These are phyloP conservation scores for Oxystoma pomonae DNA, from an alignment of 2,888 invertebrate genomes.

Conservation along the genomic window DNA sequence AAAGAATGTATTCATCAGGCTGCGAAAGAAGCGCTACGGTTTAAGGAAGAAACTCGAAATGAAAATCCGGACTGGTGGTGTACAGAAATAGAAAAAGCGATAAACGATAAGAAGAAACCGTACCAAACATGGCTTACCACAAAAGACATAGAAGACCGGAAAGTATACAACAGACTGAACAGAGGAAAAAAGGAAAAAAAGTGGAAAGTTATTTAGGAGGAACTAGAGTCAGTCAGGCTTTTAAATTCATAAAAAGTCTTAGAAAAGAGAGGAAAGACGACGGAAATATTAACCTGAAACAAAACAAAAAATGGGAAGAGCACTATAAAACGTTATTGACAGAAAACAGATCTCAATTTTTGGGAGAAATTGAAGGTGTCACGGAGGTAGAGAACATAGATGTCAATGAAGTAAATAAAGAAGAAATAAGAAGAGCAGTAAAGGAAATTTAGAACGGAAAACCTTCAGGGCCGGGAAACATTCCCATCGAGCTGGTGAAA, in stretches of 20 bases:
- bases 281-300: background rate
- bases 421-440: too few species aligned
- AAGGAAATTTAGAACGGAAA: background rate
- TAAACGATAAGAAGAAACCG: background rate
- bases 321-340: slow-evolving; percentile 2
- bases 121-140: background rate
- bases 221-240: background rate
- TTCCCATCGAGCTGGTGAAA: too few species aligned
- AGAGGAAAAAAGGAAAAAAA: background rate
- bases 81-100: background rate
- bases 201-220: background rate
- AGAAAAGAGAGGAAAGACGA: too few species aligned
- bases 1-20: background rate
- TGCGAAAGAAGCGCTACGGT: background rate
- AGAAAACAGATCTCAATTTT: background rate
- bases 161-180: background rate
- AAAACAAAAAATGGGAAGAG: slow-evolving; percentile 2
- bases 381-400: background rate
- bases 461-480: background rate
- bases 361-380: background rate
- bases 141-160: background rate
- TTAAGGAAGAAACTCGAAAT: background rate
- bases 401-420: background rate
- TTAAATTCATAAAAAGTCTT: background rate
- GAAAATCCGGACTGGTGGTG: background rate